Evolutionary conservation across 2,113 vertebrate species (phyloP), one percentile per base, ranked within the genome.

Genomic region (Oceanodroma tethys): DNA sequence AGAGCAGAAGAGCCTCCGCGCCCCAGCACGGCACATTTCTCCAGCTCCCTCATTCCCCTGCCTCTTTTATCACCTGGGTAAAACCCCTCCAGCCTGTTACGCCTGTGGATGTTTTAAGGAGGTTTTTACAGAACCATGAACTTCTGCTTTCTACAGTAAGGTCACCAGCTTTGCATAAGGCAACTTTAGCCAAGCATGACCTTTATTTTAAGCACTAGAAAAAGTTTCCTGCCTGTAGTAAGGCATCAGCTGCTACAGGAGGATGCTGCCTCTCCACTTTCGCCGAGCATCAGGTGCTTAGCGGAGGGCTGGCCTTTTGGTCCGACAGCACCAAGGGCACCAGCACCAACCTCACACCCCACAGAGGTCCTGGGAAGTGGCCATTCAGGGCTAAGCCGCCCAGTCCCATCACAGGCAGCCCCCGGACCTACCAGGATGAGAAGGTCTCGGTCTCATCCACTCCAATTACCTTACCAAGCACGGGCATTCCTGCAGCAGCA

Each of bases 351-450:
- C 26, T 63, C 9, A 66, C 22, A 29, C 7, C 19, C 40, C 12
- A 13, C 17, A 71, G 23, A 47, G 26, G 50, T 27, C 56, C 43
- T 32, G 12, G n/a, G n/a, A 59, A 88, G 55, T 0, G 1, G 21
- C 7, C 3, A 4, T 26, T 66, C 27, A 40, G 53, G 43, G 17
- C 42, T 36, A 21, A 88, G 48, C 20, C 79, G 58, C 60, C 42
- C 47, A 45, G 66, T 27, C 32, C 25, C 48, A 52, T 16, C 36
- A 29, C 13, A 32, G 36, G 50, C 47, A 67, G 81, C 7, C n/a
- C 23, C 21, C 1, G 0, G 27, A 50, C 23, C 32, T 43, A 50
- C 12, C 29, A 55, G 63, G 53, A 50, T 0, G 1, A 30, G 12
- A 6, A 8, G 15, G 27, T n/a, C 42, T 32, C 7, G 15, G 32